These are phyloP conservation scores for Ptyas mucosa DNA, from an alignment of 2,113 vertebrate genomes.

Conservation along the genomic window DNA sequence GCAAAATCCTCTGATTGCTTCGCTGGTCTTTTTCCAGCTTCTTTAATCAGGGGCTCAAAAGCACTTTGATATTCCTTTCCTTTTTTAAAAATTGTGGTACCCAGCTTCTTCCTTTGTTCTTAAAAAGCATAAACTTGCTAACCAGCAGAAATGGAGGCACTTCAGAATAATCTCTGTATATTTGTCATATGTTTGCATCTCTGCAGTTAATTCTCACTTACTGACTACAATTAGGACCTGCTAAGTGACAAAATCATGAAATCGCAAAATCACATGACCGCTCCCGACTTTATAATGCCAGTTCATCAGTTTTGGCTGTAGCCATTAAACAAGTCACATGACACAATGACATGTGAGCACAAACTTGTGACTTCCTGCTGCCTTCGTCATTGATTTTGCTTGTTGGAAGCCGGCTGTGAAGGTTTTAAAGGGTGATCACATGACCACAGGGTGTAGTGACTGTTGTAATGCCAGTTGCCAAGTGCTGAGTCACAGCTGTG, in stretches of 20 bases:
- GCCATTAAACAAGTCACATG: neutral
- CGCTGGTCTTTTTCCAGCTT: neutral
- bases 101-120: neutral
- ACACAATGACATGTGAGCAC: neutral
- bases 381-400: neutral
- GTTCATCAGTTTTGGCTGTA: neutral
- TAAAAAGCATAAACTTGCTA: neutral
- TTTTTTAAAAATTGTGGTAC: neutral
- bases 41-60: neutral
- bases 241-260: neutral
- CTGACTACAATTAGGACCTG: neutral
- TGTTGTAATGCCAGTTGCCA: neutral
- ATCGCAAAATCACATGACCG: neutral
- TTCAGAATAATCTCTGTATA: neutral
- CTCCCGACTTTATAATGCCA: neutral
- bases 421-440: neutral
- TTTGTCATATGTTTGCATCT: neutral
- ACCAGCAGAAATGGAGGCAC: neutral
- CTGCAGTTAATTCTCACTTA: neutral
- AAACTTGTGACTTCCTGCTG: neutral
- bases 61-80: neutral
- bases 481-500: neutral
- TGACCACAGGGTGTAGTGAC: neutral
- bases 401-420: neutral
- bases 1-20: neutral